Base-by-base conservation (phyloP, 2,888 invertebrate genomes). In the Caenorhabditis sp. region DNA sequence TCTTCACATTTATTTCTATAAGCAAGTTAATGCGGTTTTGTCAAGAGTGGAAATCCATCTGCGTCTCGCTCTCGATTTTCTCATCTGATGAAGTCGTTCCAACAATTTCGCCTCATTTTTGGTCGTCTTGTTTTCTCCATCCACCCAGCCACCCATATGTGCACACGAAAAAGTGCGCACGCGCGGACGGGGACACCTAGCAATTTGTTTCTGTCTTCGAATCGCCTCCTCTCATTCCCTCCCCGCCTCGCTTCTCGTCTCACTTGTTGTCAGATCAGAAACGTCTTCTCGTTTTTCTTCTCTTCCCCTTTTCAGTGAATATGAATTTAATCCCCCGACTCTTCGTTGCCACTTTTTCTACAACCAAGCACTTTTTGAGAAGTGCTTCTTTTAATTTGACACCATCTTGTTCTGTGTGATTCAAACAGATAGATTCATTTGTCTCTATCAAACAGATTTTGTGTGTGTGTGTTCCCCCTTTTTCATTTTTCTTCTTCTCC, bases 11-110 rank as follows among this genome's bases (percentile, higher is more conserved):
- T 44, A 47, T 47, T 19, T 47, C 10, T 19, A 47, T 44, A 44
- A 44, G 16, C 10, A 2, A 14, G 47, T 47, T 47, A 47, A 47
- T 47, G 44, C 19, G n/a, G n/a, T 47, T 47, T 47, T 8, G 19
- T 19, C 47, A 19, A 19, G 19, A 19, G 19, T 47, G n/a, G n/a
- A n/a, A n/a, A n/a, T n/a, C n/a, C n/a, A 47, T 47, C n/a, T 47
- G 47, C 47, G 47, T 47, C 47, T 47, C 47, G 47, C n/a, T 47
- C 47, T 47, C 19, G 47, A 47, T 47, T n/a, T 47, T 47, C 19
- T 47, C 19, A 47, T 47, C 47, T n/a, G 47, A 47, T 47, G 47
- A 47, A 47, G 47, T 47, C 19, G n/a, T 47, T 47, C 19, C 19
- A 10, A 47, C 47, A 44, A 44, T 44, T 44, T 44, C 44, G 10